phyloP scores from a whole-genome alignment of 2,888 invertebrate genomes.

The Pseudococcus jackbeardsleyi region DNA sequence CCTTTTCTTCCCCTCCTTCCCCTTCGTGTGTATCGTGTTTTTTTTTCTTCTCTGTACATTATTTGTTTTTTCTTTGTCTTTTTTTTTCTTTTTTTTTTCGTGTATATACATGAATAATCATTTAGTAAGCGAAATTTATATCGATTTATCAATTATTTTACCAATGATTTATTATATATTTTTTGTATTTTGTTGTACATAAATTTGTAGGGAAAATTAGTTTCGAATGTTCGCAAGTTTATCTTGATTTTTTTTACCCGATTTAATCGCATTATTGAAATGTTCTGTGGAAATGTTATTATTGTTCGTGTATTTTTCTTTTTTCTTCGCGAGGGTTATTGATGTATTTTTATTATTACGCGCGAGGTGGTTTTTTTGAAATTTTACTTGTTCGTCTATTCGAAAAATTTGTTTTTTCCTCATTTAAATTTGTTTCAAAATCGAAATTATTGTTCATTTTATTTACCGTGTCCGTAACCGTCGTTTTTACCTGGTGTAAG shows the following conservation, averaged over 20 bases:
- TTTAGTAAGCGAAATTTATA: constrained; percentile 60
- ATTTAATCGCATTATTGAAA: constrained; percentile 52
- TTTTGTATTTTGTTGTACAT: constrained; percentile 59
- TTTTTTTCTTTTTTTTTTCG: not conserved
- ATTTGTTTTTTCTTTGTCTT: not conserved
- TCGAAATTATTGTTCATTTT: not conserved
- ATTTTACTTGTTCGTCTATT: constrained; percentile 59
- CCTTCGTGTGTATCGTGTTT: constrained; percentile 32
- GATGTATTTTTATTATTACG: not conserved
- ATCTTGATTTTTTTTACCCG: constrained; percentile 36
- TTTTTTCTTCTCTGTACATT: constrained; percentile 49
- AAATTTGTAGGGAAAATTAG: constrained; percentile 55
- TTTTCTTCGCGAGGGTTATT: not conserved
- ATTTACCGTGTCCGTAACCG: not conserved
- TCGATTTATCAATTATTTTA: constrained; percentile 56
- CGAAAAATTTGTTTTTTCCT: not conserved
- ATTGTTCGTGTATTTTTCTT: constrained; percentile 48
- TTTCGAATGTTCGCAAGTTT: constrained; percentile 56
- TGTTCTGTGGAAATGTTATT: constrained; percentile 40
- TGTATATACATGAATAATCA: constrained; percentile 56
- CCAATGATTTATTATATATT: constrained; percentile 49
- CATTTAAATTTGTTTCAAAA: constrained; percentile 36
- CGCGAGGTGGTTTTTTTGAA: not conserved
- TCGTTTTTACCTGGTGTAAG: not conserved
- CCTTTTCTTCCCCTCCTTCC: not conserved